These are phyloP conservation scores for Lasioglossum baleicum DNA, from an alignment of 1,140 invertebrate species.

Conservation along the genomic window DNA sequence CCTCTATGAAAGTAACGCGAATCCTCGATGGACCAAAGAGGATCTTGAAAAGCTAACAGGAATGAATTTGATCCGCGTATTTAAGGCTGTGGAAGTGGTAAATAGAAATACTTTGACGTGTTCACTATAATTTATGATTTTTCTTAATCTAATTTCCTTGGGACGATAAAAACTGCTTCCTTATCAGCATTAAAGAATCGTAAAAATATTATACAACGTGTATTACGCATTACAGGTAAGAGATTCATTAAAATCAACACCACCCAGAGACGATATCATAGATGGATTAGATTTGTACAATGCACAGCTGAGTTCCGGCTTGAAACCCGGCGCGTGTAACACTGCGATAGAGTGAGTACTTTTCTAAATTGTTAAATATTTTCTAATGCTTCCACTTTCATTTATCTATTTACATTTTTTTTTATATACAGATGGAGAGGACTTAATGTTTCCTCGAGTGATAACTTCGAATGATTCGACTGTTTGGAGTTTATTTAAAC, in stretches of 20 bases:
- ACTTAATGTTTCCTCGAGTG: background rate
- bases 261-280: conserved; percentile 63
- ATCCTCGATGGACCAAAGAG: conserved; percentile 82
- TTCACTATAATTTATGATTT: no score
- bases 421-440: conserved; percentile 9
- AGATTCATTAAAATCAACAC: conserved; percentile 46
- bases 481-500: background rate
- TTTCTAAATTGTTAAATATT: background rate
- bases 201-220: background rate
- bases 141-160: no score
- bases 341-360: conserved; percentile 68
- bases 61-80: conserved; percentile 85
- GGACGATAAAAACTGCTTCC: no score
- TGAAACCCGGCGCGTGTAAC: conserved; percentile 65
- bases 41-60: conserved; percentile 87
- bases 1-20: conserved; percentile 75
- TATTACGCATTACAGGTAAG: conserved; percentile 55
- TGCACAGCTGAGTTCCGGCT: conserved; percentile 50
- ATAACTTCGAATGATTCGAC: background rate
- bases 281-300: conserved; percentile 54
- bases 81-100: conserved; percentile 85
- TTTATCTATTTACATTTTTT: background rate
- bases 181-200: background rate
- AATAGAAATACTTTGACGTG: conserved; percentile 43
- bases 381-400: background rate